These are phyloP conservation scores for Monomorium pharaonis DNA, from an alignment of 1,140 invertebrate genomes.

Conservation along the genomic window DNA sequence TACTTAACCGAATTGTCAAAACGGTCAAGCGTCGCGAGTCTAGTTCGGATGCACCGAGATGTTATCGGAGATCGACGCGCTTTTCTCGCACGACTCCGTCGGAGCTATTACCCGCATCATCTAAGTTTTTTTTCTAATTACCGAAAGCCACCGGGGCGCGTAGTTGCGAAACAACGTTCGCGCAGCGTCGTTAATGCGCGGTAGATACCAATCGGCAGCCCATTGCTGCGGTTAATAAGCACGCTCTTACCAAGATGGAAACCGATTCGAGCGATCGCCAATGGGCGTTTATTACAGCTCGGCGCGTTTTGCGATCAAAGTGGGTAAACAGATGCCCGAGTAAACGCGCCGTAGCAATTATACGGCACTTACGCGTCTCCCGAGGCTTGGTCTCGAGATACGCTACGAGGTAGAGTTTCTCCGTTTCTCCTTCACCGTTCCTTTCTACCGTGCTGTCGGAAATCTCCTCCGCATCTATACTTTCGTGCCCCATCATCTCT, in stretches of 20 bases:
- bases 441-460: background rate
- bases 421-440: background rate
- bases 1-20: background rate
- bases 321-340: slow-evolving; percentile 78
- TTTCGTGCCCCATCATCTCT: background rate
- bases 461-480: background rate
- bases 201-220: slow-evolving; percentile 69
- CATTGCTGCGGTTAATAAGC: slow-evolving; percentile 69
- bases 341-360: slow-evolving; percentile 76
- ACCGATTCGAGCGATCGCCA: slow-evolving; percentile 63
- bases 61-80: slow-evolving; percentile 1
- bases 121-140: slow-evolving; percentile 64
- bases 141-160: slow-evolving; percentile 53
- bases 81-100: slow-evolving; percentile 25
- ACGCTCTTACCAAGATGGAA: slow-evolving; percentile 61
- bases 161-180: slow-evolving; percentile 62
- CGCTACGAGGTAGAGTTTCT: slow-evolving; percentile 18
- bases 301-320: slow-evolving; percentile 71
- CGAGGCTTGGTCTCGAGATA: slow-evolving; percentile 24
- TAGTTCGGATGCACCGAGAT: background rate
- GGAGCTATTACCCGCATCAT: slow-evolving; percentile 3
- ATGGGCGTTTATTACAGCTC: slow-evolving; percentile 68
- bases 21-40: background rate
- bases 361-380: slow-evolving; percentile 70
- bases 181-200: slow-evolving; percentile 62